Percentiles rank a stretch among this genome's conserved stretches.
Evolutionary conservation across 2,113 vertebrate genomes (phyloP).

Genomic region (Callochromis pleurospilus): DNA sequence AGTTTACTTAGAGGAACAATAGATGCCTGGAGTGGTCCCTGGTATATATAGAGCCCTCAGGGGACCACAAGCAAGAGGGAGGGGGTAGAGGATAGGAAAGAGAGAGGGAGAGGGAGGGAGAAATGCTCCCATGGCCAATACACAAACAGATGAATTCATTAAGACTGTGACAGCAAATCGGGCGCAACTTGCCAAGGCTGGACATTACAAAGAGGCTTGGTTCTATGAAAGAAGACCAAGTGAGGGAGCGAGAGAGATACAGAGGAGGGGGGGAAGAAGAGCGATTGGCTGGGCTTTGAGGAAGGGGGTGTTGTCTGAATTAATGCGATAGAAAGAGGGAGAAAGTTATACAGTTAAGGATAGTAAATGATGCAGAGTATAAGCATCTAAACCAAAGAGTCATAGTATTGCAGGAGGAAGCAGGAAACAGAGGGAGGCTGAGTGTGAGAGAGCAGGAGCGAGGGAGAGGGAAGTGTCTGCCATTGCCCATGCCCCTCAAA

Average conservation of each 20-base stretch:
- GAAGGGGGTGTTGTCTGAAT: conserved; percentile 69
- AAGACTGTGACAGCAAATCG: conserved; percentile 77
- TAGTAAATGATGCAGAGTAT: conserved; percentile 13
- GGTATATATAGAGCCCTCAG: conserved; percentile 81
- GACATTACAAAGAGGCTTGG: conserved; percentile 70
- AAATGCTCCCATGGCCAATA: conserved; percentile 76
- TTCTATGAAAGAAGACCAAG: conserved; percentile 69
- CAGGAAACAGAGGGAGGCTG: conserved; percentile 3
- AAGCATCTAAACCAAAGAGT: not conserved
- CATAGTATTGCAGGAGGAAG: not conserved
- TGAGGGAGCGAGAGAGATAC: conserved; percentile 47
- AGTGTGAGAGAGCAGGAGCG: conserved; percentile 25
- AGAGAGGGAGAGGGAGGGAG: conserved; percentile 51
- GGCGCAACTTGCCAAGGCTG: conserved; percentile 74
- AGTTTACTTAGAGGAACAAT: conserved; percentile 71
- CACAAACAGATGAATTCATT: conserved; percentile 89
- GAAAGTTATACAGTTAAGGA: conserved; percentile 49
- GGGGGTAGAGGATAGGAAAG: conserved; percentile 35
- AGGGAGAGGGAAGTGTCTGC: conserved; percentile 63
- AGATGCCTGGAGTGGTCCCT: conserved; percentile 55
- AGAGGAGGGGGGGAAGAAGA: conserved; percentile 47
- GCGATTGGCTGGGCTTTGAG: conserved; percentile 64
- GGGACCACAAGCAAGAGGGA: conserved; percentile 51
- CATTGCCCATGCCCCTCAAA: conserved; percentile 73
- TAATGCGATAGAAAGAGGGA: conserved; percentile 55